Conservation (phyloP, 2,797 vertebrate genomes). For the Argya squamiceps region DNA sequence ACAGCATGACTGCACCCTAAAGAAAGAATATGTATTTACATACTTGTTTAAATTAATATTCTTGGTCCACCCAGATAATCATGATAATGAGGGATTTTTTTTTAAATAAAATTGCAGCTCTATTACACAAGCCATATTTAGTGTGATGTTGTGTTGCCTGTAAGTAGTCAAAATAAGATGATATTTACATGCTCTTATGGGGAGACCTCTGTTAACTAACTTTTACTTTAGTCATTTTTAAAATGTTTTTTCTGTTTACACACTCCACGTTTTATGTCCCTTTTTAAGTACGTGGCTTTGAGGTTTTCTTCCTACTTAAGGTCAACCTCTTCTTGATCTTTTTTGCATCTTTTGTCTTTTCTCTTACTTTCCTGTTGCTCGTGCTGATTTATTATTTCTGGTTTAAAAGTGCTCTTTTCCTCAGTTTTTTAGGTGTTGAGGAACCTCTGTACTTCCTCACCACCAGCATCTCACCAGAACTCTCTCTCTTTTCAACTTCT, state of each 20-base stretch:
- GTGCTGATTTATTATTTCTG: not conserved
- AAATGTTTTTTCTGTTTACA: not conserved
- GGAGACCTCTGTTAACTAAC: not conserved
- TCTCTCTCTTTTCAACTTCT: not conserved
- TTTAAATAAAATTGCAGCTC: not conserved
- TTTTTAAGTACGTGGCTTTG: not conserved
- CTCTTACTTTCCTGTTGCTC: not conserved
- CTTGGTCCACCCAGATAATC: not conserved
- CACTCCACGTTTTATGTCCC: accelerated
- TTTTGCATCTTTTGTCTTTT: not conserved
- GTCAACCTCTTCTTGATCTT: not conserved
- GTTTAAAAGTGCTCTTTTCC: not conserved
- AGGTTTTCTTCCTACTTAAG: not conserved
- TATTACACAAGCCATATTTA: not conserved
- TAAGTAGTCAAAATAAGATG: not conserved
- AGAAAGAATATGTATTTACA: slow-evolving; percentile 16
- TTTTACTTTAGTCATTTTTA: not conserved
- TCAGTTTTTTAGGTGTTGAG: not conserved
- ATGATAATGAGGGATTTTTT: not conserved
- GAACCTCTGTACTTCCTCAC: not conserved
- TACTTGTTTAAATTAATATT: slow-evolving; percentile 20
- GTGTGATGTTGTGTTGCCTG: accelerated
- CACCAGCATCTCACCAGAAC: not conserved
- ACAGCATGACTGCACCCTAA: not conserved
- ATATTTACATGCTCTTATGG: not conserved